Evolutionary conservation across 2,888 invertebrate genomes (phyloP).

Genomic region (Geophilus truncorum): DNA sequence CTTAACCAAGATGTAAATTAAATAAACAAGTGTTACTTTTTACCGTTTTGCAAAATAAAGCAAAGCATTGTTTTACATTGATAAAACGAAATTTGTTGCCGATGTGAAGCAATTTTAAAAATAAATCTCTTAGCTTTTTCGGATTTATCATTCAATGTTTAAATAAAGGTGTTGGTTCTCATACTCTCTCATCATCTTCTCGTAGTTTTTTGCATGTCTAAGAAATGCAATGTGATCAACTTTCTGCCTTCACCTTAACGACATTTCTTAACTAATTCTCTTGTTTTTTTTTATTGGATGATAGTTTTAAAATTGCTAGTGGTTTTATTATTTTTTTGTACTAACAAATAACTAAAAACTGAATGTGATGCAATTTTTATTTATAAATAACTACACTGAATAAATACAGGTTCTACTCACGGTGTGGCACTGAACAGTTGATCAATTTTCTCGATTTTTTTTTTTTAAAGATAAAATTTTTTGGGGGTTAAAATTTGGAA

Average conservation of each 20-base stretch:
- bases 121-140: background rate
- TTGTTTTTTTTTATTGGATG: background rate
- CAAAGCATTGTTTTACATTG: background rate
- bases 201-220: constrained; percentile 10
- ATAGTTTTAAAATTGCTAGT: background rate
- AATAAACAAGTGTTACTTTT: background rate
- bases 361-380: background rate
- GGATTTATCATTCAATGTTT: background rate
- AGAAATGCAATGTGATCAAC: constrained; percentile 2
- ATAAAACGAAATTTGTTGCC: background rate
- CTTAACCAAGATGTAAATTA: background rate
- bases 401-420: constrained; percentile 7
- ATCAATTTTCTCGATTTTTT: background rate
- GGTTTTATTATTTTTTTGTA: background rate
- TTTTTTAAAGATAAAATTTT: background rate
- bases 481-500: background rate
- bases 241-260: background rate
- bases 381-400: background rate
- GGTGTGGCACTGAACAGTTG: constrained; percentile 11
- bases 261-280: background rate
- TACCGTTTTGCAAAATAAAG: background rate
- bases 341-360: background rate
- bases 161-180: background rate
- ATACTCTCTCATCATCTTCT: background rate
- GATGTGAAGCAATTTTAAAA: background rate